Conservation (phyloP, 2,797 vertebrate species). For the Clarias platycephalus region DNA sequence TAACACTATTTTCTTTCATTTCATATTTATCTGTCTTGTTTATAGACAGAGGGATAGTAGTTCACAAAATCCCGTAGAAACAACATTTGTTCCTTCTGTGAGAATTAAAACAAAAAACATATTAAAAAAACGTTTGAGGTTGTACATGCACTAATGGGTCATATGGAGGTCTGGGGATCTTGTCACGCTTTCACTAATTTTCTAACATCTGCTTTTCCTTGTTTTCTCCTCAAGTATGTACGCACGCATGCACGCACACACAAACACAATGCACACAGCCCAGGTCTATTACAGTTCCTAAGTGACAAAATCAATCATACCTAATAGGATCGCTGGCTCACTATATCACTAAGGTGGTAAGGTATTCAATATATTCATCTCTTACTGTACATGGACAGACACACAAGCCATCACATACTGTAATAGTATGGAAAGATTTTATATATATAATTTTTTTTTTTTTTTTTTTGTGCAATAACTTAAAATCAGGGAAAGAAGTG, state of each 20-base stretch:
- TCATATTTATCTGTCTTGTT: constrained; percentile 11
- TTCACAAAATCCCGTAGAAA: constrained; percentile 39
- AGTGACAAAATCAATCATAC: constrained; percentile 22
- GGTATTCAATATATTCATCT: neutral
- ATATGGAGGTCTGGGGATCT: constrained; percentile 55
- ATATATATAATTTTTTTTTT: neutral
- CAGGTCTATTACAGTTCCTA: constrained; percentile 53
- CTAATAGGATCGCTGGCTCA: neutral
- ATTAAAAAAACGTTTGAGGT: constrained; percentile 33
- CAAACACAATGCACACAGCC: constrained; percentile 23
- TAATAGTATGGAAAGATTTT: neutral
- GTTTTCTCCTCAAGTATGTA: neutral
- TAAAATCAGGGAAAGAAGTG: neutral
- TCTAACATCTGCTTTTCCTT: constrained; percentile 64
- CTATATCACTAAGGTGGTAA: neutral
- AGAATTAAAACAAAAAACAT: constrained; percentile 8
- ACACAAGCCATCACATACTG: neutral
- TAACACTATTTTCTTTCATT: too few relatives aligned
- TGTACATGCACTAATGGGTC: constrained; percentile 51
- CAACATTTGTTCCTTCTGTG: constrained; percentile 48
- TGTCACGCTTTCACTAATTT: constrained; percentile 42
- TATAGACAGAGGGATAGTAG: constrained; percentile 8
- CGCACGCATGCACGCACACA: constrained; percentile 32
- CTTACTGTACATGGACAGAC: neutral
- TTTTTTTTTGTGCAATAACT: neutral